phyloP scores from a whole-genome alignment of 2,797 vertebrate species.

The Aulostomus chinensis region DNA sequence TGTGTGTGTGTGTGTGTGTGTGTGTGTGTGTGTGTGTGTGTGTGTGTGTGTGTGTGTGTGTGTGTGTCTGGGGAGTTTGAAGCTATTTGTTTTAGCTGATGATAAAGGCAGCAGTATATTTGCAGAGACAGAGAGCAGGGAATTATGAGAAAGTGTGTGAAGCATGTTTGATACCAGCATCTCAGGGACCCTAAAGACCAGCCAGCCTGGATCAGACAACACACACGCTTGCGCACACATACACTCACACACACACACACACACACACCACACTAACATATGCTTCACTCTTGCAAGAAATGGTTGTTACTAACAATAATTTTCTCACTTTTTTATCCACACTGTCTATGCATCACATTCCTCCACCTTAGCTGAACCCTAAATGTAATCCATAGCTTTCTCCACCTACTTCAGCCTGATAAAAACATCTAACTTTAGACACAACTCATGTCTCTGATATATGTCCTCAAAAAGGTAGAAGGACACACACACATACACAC shows the following conservation, averaged over 20 bases:
- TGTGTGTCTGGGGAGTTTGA: constrained; percentile 25
- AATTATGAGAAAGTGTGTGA: constrained; percentile 55
- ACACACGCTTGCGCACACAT: constrained; percentile 15
- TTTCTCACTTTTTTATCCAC: background rate
- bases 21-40: no score
- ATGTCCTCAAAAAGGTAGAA: constrained; percentile 33
- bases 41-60: no score
- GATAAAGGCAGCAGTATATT: constrained; percentile 60
- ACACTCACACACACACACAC: constrained; percentile 12
- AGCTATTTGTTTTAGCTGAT: constrained; percentile 68
- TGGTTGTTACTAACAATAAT: constrained; percentile 10
- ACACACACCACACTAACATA: constrained; percentile 6
- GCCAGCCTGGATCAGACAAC: constrained; percentile 6
- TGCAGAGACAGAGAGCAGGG: constrained; percentile 58
- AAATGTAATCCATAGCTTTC: background rate
- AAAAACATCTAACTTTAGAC: constrained; percentile 6
- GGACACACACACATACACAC: constrained; percentile 30
- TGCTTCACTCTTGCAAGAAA: constrained; percentile 36
- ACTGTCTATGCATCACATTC: constrained; percentile 10
- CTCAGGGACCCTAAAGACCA: constrained; percentile 15
- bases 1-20: no score
- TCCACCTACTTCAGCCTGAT: no score
- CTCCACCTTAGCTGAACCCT: background rate
- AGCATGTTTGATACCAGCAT: constrained; percentile 15
- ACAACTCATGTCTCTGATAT: constrained; percentile 15